Percentiles rank a stretch among this genome's conserved stretches.
Evolutionary conservation across 2,113 vertebrate genomes (phyloP).

Genomic region (Neotragus pygmaeus): DNA sequence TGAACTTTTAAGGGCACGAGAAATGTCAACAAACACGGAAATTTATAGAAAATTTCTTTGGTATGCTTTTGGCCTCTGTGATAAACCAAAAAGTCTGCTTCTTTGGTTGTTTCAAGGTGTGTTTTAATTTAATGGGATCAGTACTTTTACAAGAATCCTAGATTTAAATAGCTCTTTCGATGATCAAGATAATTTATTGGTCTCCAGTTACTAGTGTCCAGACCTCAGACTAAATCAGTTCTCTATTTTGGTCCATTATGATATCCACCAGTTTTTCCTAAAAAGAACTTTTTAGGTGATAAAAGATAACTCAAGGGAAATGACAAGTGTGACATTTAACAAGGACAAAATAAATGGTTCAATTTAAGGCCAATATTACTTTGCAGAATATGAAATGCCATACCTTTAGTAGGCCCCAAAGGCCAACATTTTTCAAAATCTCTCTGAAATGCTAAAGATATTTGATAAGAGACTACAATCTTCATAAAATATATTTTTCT

Average conservation of each 20-base stretch:
- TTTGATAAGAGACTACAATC: background rate
- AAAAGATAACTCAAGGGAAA: constrained; percentile 55
- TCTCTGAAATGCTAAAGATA: constrained; percentile 35
- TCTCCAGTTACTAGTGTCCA: background rate
- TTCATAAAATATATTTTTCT: background rate
- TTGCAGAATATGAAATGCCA: constrained; percentile 44
- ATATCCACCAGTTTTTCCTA: background rate
- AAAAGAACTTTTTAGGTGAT: constrained; percentile 23
- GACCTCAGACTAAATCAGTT: background rate
- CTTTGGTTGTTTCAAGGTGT: background rate
- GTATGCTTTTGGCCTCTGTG: background rate
- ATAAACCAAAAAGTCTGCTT: background rate
- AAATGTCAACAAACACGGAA: background rate
- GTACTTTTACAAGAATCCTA: background rate
- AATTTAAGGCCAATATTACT: constrained; percentile 32
- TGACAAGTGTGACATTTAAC: constrained; percentile 41
- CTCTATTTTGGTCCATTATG: background rate
- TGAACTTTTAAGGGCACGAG: background rate
- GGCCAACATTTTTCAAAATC: constrained; percentile 47
- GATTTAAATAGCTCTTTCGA: background rate
- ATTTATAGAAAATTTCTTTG: background rate
- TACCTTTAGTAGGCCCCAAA: constrained; percentile 38
- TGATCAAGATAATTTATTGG: background rate
- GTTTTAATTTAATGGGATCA: background rate
- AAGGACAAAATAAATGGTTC: constrained; percentile 57